Conservation (phyloP, 2,797 vertebrate species). For the Anableps anableps region DNA sequence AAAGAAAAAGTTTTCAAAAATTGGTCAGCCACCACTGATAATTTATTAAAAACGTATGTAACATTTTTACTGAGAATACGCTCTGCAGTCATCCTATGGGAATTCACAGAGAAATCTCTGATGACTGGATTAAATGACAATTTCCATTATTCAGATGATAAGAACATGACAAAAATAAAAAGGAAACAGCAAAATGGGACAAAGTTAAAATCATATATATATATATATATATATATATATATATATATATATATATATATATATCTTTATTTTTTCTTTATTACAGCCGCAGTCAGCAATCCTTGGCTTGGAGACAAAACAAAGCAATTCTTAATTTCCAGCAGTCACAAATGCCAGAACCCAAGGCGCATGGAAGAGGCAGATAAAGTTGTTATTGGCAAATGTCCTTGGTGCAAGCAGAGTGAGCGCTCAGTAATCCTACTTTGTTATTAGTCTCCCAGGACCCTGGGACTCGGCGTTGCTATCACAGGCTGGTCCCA, state of each 20-base stretch:
- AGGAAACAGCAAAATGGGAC: slow-evolving; percentile 55
- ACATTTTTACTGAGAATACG: slow-evolving; percentile 22
- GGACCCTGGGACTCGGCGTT: slow-evolving; percentile 85
- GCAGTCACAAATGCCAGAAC: slow-evolving; percentile 86
- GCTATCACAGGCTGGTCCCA: slow-evolving; percentile 91
- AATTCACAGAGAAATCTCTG: slow-evolving; percentile 43
- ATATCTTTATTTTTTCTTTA: slow-evolving; percentile 53
- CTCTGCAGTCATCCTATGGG: background rate
- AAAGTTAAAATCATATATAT: slow-evolving; percentile 50
- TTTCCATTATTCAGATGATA: slow-evolving; percentile 72
- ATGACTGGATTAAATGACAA: slow-evolving; percentile 41
- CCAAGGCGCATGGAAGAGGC: slow-evolving; percentile 86
- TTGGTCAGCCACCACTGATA: slow-evolving; percentile 20
- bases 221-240: too few species aligned
- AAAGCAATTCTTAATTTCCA: slow-evolving; percentile 89
- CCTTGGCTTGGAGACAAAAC: slow-evolving; percentile 86
- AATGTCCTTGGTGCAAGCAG: slow-evolving; percentile 86
- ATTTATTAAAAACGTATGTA: slow-evolving; percentile 11
- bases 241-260: background rate
- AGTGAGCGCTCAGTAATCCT: slow-evolving; percentile 87
- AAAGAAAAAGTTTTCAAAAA: slow-evolving; percentile 35
- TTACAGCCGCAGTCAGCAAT: slow-evolving; percentile 72
- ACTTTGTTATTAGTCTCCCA: slow-evolving; percentile 90
- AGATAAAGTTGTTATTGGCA: slow-evolving; percentile 98
- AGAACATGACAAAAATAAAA: slow-evolving; percentile 50